A percentile compares a stretch with the other conserved stretches of the same genome.
Evolutionary conservation across 2,113 vertebrate species (phyloP).

Genomic region (Callaeas wilsoni): DNA sequence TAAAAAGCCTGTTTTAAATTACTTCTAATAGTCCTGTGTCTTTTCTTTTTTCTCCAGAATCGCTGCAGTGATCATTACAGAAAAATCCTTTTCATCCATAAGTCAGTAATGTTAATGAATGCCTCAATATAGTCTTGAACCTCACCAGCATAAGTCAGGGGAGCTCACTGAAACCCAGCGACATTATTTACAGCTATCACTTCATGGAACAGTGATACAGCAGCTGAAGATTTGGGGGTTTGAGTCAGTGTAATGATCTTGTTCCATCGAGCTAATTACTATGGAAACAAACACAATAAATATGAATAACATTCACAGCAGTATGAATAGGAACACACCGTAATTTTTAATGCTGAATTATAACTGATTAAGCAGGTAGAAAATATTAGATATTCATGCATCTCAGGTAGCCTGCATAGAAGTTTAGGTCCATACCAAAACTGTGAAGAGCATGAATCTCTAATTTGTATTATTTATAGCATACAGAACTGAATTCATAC

Average conservation of each 20-base stretch:
- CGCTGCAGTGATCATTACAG: background rate
- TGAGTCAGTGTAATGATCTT: background rate
- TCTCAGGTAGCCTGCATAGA: background rate
- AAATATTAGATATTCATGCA: background rate
- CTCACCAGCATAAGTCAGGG: background rate
- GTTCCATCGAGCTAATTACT: background rate
- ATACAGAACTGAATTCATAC: background rate
- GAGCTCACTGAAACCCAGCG: background rate
- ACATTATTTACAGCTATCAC: background rate
- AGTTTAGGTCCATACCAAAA: background rate
- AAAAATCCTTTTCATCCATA: background rate
- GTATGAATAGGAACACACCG: background rate
- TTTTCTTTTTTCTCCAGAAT: background rate
- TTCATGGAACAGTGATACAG: background rate
- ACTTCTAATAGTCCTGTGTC: background rate
- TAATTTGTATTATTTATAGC: background rate
- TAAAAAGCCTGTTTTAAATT: background rate
- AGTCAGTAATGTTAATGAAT: background rate
- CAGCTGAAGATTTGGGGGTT: background rate
- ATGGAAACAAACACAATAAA: background rate
- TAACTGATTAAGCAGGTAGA: background rate
- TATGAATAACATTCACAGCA: background rate
- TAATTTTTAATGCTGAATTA: background rate
- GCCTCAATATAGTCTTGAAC: background rate
- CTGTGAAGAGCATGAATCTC: background rate